Evolutionary conservation across 2,888 invertebrate genomes (phyloP).

Genomic region (Morpho deidamia): DNA sequence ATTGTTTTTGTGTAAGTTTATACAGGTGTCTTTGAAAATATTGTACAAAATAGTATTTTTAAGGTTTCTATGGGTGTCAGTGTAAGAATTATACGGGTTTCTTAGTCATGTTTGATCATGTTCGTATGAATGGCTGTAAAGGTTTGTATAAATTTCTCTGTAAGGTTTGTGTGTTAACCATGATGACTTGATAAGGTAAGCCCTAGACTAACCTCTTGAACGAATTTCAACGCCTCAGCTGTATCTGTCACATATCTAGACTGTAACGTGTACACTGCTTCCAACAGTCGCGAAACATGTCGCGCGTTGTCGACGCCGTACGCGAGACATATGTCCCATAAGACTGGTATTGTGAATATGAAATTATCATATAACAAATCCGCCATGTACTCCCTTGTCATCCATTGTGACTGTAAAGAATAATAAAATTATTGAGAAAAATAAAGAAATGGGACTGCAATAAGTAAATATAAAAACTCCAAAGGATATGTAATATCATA

Average conservation of each 20-base stretch:
- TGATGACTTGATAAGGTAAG: conserved; percentile 24
- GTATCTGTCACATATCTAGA: conserved; percentile 82
- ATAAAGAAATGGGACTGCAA: neutral
- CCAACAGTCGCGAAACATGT: conserved; percentile 81
- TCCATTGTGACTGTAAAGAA: conserved; percentile 80
- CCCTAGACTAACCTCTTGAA: conserved; percentile 59
- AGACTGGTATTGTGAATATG: conserved; percentile 88
- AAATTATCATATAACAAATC: conserved; percentile 87
- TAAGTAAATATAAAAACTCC: too few relatives aligned
- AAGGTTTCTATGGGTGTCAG: too few relatives aligned
- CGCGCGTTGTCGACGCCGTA: conserved; percentile 83
- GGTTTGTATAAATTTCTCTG: too few relatives aligned
- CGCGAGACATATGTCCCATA: conserved; percentile 87
- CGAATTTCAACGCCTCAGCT: conserved; percentile 67
- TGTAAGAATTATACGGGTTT: too few relatives aligned
- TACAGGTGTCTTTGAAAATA: too few relatives aligned
- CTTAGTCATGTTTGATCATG: too few relatives aligned
- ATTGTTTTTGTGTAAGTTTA: too few relatives aligned
- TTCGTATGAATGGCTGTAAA: too few relatives aligned
- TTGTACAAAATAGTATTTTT: too few relatives aligned
- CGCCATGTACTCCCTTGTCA: conserved; percentile 82
- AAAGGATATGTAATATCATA: too few relatives aligned
- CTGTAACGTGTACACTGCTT: conserved; percentile 81
- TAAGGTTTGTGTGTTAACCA: conserved; percentile 4
- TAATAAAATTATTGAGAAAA: too few relatives aligned